Evolutionary conservation across 2,888 invertebrate species (phyloP).

Genomic region (Griposia aprilina): DNA sequence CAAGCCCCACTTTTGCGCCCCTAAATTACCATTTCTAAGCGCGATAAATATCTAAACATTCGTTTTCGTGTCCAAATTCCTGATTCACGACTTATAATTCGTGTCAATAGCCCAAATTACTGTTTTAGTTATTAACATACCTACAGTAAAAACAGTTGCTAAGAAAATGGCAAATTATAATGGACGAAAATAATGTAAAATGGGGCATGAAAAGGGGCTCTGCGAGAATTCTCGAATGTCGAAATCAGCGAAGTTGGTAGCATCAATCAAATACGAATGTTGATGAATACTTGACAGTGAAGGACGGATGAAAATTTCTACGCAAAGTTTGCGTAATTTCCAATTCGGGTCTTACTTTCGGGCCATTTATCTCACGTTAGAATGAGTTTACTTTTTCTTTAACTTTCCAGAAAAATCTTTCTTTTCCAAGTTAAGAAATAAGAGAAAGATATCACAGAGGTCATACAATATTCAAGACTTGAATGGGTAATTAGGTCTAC

Average conservation of each 20-base stretch:
- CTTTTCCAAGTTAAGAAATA: not conserved
- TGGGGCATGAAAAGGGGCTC: conserved; percentile 27
- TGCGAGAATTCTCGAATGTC: conserved; percentile 27
- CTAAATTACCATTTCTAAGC: conserved; percentile 39
- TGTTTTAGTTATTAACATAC: conserved; percentile 40
- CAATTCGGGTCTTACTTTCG: conserved; percentile 25
- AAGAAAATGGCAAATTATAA: conserved; percentile 40
- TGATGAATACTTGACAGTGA: conserved; percentile 48
- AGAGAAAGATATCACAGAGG: conserved; percentile 1
- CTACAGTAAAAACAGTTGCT: conserved; percentile 36
- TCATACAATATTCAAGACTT: conserved; percentile 31
- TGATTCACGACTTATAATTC: conserved; percentile 43
- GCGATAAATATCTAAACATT: conserved; percentile 61
- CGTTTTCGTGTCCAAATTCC: conserved; percentile 49
- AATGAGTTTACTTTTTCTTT: conserved; percentile 10
- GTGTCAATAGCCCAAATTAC: conserved; percentile 47
- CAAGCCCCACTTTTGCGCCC: conserved; percentile 35
- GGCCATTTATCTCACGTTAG: conserved; percentile 19
- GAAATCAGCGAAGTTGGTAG: conserved; percentile 38
- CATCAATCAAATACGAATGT: conserved; percentile 49
- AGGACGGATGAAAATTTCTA: conserved; percentile 30
- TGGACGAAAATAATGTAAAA: conserved; percentile 40
- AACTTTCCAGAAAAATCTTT: not conserved
- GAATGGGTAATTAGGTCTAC: not conserved
- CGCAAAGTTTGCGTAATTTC: conserved; percentile 20